Evolutionary conservation across 2,797 vertebrate species (phyloP), one percentile per base, ranked within the genome.

Genomic region (Poliocrania exsul): DNA sequence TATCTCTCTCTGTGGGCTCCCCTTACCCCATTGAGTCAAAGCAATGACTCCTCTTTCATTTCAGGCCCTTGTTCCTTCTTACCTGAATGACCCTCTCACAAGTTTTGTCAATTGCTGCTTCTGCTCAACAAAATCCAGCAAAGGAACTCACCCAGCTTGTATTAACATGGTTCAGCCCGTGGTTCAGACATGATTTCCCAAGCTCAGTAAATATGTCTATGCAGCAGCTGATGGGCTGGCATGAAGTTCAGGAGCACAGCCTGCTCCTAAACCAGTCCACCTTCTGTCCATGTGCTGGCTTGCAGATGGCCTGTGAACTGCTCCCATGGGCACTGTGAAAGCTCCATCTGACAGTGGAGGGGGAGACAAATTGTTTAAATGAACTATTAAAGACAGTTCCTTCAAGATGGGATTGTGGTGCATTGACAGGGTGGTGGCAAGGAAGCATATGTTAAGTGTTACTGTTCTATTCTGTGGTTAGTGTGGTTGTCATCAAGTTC

Each of bases 371-470:
- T 64, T 57, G 33, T 74, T 80, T 84, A 61, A 92, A 91, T 24
- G 35, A 88, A 23, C 61, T 12, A 44, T 88, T 91, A 69, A 69
- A 78, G 54, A 60, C 29, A 37, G 21, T 85, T 77, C 66, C 75
- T 88, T 64, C 67, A 87, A 31, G 67, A 74, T 77, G 71, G 57
- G 50, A 26, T 71, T 87, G 67, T 15, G 11, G 50, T 80, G n/a
- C 66, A 46, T 31, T 90, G 71, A 86, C 64, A 60, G 73, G 24
- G 44, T 88, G 82, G 50, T 85, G 61, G 79, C 83, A 56, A 67
- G 61, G 71, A 95, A 91, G 20, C 92, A 85, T 81, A 95, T 92
- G 81, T 80, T 91, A 80, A 88, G 78, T 80, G 86, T 86, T 93
- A 54, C 61, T 75, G 62, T 80, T 95, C 75, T 96, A 47, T 75